Evolutionary conservation across 2,888 invertebrate species (phyloP), one percentile per base, ranked within the genome.

Genomic region (Metellina segmentata): DNA sequence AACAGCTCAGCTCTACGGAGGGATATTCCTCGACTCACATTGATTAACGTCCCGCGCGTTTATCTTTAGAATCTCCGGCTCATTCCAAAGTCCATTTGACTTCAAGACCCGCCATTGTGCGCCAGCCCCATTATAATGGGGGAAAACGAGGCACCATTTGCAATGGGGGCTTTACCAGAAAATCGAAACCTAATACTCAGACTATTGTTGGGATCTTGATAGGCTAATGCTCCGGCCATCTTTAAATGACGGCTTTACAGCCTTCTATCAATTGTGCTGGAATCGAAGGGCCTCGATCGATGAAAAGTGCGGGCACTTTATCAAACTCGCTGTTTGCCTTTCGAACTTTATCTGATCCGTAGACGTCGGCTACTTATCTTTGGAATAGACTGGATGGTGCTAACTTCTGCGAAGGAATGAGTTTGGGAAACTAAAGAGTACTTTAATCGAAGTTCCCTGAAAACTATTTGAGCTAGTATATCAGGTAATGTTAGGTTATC

Each of bases 81-180:
- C 74, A 88, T 88, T 88, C 88, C 51, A 49, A 74, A 88, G 81
- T 88, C 81, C 88, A 88, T 88, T 88, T 88, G 88, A 81, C 88
- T 88, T 81, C 74, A 61, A 81, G 88, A 88, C 81, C 61, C 71
- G 79, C 81, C 74, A 75, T 88, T 88, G 88, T 88, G 81, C 74
- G 61, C 52, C 81, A 13, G n/a, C 49, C 51, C 53, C 88, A 88
- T 88, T 88, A 88, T 52, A 75, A 61, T 69, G 53, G 20, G 61
- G 34, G 81, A 51, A 87, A 87, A 87, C 53, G 86, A 86, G 70
- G 19, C 53, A 72, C 81, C 88, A 88, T 88, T 88, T 81, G 69
- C 81, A 11, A 74, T 51, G 53, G 61, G 61, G 61, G 74, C 81
- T 81, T 88, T 69, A 53, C 81, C 61, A 53, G 72, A 72, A 88